Evolutionary conservation across 2,797 vertebrate genomes (phyloP).

Genomic region (Myotis planiceps): DNA sequence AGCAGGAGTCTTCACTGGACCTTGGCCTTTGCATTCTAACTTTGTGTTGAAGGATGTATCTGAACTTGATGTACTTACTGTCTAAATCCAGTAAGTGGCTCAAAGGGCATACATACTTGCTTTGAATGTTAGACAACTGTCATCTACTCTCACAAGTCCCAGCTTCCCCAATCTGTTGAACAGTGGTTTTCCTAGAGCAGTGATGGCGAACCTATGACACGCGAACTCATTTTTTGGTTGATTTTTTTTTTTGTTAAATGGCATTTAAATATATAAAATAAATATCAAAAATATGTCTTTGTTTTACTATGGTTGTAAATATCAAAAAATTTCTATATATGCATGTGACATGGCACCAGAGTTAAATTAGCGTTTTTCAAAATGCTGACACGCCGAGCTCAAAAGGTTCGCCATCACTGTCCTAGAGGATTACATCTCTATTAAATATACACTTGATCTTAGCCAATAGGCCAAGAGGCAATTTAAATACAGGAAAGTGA

Average conservation of each 20-base stretch:
- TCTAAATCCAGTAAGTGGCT: neutral
- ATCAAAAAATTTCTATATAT: no score
- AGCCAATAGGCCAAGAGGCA: neutral
- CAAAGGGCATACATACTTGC: neutral
- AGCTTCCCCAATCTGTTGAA: neutral
- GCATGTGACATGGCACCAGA: no score
- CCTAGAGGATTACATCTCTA: neutral
- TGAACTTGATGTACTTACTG: neutral
- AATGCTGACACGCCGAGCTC: no score
- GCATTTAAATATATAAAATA: no score
- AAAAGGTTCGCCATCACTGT: no score
- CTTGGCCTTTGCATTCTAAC: neutral
- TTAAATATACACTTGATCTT: neutral
- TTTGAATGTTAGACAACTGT: neutral
- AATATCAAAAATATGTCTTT: no score
- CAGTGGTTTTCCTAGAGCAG: neutral
- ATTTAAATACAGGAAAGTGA: neutral
- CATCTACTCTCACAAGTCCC: neutral
- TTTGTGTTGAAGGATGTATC: neutral
- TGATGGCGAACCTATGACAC: no score
- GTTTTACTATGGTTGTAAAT: no score
- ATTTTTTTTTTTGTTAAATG: no score
- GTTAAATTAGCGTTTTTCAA: no score
- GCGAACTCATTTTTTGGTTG: no score
- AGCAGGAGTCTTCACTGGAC: neutral